Conservation (phyloP, 2,797 vertebrate species). For the Bucorvus abyssinicus region DNA sequence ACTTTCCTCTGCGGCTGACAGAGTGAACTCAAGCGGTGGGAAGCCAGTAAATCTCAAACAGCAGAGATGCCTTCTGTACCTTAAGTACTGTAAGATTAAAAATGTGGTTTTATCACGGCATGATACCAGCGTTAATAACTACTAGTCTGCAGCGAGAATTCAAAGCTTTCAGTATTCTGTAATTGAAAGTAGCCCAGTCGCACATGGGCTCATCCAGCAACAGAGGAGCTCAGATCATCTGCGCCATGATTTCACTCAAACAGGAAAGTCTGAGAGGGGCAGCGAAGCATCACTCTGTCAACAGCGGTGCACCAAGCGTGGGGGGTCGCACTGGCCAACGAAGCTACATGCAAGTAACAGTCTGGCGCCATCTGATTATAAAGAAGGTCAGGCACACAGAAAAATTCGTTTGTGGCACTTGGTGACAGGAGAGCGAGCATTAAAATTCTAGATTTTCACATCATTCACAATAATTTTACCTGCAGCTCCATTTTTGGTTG, state of each 20-base stretch:
- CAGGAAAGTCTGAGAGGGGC: constrained; percentile 28
- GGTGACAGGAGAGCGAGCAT: constrained; percentile 34
- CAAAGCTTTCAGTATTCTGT: constrained; percentile 61
- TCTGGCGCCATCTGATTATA: constrained; percentile 33
- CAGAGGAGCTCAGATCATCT: constrained; percentile 47
- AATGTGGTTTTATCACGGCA: constrained; percentile 69
- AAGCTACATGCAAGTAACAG: constrained; percentile 26
- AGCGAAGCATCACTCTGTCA: background rate
- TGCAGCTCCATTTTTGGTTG: constrained; percentile 8
- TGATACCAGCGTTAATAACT: constrained; percentile 67
- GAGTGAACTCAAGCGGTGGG: constrained; percentile 41
- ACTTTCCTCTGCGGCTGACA: constrained; percentile 37
- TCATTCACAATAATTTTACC: constrained; percentile 41
- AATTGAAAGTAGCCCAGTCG: constrained; percentile 71
- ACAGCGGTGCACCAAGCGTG: background rate
- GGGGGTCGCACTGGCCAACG: constrained; percentile 33
- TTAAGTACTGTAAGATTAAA: constrained; percentile 70
- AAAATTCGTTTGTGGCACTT: constrained; percentile 38
- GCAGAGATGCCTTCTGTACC: constrained; percentile 38
- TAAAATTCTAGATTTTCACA: constrained; percentile 37
- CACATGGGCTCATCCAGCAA: constrained; percentile 19
- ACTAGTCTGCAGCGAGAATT: constrained; percentile 61
- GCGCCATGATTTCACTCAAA: constrained; percentile 30
- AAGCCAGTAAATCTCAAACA: constrained; percentile 47
- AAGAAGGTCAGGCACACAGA: constrained; percentile 46